Evolutionary conservation across 2,113 vertebrate species (phyloP), one percentile per base, ranked within the genome.

Genomic region (Elephas maximus): DNA sequence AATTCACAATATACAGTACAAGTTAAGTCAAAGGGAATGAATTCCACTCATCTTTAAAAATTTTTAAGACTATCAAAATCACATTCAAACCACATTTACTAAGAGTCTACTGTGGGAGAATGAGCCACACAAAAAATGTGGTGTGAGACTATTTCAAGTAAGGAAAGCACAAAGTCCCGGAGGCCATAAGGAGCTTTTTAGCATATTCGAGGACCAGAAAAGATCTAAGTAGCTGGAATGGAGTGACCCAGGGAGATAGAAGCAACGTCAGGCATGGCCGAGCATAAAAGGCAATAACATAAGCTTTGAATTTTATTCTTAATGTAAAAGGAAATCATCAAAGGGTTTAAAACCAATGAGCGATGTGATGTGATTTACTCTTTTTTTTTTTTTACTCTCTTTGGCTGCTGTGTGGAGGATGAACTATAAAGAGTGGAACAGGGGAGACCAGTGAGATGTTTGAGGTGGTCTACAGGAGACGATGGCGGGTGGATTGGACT

Each of bases 61-160:
- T 48, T 48, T 1, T 48, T 48, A 48, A 48, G 48, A 48, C 48
- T 69, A 74, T 53, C 76, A 95, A 87, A 91, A 81, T 92, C 78
- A 77, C 69, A 87, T 65, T 87, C 45, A 60, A 92, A 65, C 53
- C 83, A 67, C 8, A 17, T 63, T 60, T 77, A 60, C 1, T 62
- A 5, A 95, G 9, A 76, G 8, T 67, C 67, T 82, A 82, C 28
- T 60, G 23, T 2, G 11, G 24, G 44, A 74, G 17, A 62, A 18
- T 74, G 30, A 91, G 57, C 33, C 78, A 90, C 14, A 37, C 48
- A 78, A 83, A 92, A 92, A 92, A 89, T 69, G 37, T n/a, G 53
- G 24, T 21, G 23, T 41, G 41, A 79, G 63, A 79, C n/a, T 63
- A 65, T 33, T 80, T 87, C 12, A 24, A 91, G 33, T 24, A 74